These are phyloP conservation scores for Varecia variegata DNA, from an alignment of 2,797 vertebrate genomes.

Conservation along the genomic window DNA sequence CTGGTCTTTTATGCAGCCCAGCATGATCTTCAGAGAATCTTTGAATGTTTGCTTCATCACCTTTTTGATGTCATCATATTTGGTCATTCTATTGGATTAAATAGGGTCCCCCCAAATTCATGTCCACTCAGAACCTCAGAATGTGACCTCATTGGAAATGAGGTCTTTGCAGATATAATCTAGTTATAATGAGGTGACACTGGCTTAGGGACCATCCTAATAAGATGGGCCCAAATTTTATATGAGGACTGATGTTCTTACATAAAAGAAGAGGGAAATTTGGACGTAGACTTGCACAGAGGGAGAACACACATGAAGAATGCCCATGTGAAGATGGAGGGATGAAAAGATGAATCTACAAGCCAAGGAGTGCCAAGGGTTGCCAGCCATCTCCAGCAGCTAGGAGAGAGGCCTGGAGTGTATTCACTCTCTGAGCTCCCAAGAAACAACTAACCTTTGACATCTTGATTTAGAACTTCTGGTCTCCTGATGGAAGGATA, in stretches of 20 bases:
- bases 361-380: background rate
- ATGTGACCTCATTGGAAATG: background rate
- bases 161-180: background rate
- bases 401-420: background rate
- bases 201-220: background rate
- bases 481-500: background rate
- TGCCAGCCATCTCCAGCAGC: background rate
- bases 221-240: background rate
- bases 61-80: slow-evolving; percentile 87
- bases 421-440: background rate
- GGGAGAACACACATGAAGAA: background rate
- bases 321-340: background rate
- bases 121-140: background rate
- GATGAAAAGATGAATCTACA: background rate
- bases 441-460: background rate
- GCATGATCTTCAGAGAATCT: slow-evolving; percentile 91
- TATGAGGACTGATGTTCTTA: background rate
- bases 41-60: slow-evolving; percentile 90
- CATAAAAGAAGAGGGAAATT: background rate
- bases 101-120: background rate
- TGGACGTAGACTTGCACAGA: background rate
- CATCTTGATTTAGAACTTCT: background rate
- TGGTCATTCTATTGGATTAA: background rate
- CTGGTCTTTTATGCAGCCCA: slow-evolving; percentile 91
- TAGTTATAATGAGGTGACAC: background rate